Evolutionary conservation across 2,888 invertebrate species (phyloP), one percentile per base, ranked within the genome.

Genomic region (Luperina nickerlii): DNA sequence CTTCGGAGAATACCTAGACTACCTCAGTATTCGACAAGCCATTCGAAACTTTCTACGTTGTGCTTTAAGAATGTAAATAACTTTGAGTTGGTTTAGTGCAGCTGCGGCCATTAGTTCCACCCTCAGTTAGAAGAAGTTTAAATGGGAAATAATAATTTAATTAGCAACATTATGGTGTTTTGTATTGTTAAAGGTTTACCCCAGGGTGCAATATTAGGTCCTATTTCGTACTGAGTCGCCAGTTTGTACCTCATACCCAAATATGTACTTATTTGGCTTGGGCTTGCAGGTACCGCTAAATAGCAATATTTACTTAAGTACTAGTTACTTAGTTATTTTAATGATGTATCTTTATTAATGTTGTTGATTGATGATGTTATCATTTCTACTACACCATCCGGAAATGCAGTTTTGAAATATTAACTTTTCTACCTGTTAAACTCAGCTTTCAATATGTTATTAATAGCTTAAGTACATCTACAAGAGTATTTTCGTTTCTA

Each of bases 1-100:
- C 65, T 79, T 78, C 76, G 73, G 67, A 77, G 84, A 82, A 79
- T 74, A 79, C 79, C 78, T 71, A 62, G 62, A 78, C 70, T 57
- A 70, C 45, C 72, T 73, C 62, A 71, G 67, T 45, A 51, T 81
- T 79, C 67, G 54, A 69, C 70, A 70, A 71, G 24, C 27, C 60
- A 48, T 76, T 66, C 32, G 32, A 76, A 77, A 68, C 79, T 87
- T 76, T 78, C 75, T 42, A 57, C 68, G 51, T 45, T 32, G 60
- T 68, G n/a, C 42, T 75, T 62, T 72, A 62, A 72, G 32, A 72
- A 82, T 82, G 57, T 15, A 66, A 75, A n/a, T 75, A 85, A 65
- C 60, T 69, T 72, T 54, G 20, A 67, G 11, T 71, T 65, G 27
- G 20, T 67, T 62, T 42, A 68, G n/a, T 42, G 48, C 78, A 48